These are phyloP conservation scores for Rattus norvegicus DNA, from an alignment of 2,113 vertebrate species.

Conservation along the genomic window DNA sequence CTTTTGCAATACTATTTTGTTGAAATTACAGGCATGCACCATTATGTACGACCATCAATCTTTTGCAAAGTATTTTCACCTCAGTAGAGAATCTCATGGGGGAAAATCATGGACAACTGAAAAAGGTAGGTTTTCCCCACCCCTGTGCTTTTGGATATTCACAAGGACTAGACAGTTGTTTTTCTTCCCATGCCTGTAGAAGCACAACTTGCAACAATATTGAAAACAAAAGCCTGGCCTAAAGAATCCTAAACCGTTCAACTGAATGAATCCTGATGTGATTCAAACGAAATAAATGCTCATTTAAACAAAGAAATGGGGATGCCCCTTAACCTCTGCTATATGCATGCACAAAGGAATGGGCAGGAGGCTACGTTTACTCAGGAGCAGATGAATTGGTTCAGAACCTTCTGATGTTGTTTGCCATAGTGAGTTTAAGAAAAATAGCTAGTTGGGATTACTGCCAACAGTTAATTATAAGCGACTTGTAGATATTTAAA, in stretches of 20 bases:
- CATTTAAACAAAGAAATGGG: not conserved
- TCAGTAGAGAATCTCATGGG: not conserved
- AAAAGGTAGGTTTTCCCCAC: not conserved
- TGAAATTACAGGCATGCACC: not conserved
- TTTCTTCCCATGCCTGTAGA: not conserved
- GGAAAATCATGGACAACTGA: not conserved
- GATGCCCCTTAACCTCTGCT: not conserved
- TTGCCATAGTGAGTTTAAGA: not conserved
- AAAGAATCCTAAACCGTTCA: not conserved
- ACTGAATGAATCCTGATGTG: not conserved
- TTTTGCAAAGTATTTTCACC: conserved; percentile 2
- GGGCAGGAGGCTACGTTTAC: not conserved
- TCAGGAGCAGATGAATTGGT: not conserved
- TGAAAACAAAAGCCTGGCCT: not conserved
- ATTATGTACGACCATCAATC: not conserved
- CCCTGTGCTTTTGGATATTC: not conserved
- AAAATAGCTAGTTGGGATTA: not conserved
- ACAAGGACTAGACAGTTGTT: not conserved
- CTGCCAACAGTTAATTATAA: not conserved
- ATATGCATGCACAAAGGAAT: not conserved
- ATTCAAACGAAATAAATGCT: conserved; percentile 11
- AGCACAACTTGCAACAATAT: not conserved
- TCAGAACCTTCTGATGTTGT: not conserved
- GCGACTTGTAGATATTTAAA: conserved; percentile 4
- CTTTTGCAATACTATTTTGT: not conserved